Evolutionary conservation across 2,797 vertebrate species (phyloP), one percentile per base, ranked within the genome.

Genomic region (Hydrolagus colliei): DNA sequence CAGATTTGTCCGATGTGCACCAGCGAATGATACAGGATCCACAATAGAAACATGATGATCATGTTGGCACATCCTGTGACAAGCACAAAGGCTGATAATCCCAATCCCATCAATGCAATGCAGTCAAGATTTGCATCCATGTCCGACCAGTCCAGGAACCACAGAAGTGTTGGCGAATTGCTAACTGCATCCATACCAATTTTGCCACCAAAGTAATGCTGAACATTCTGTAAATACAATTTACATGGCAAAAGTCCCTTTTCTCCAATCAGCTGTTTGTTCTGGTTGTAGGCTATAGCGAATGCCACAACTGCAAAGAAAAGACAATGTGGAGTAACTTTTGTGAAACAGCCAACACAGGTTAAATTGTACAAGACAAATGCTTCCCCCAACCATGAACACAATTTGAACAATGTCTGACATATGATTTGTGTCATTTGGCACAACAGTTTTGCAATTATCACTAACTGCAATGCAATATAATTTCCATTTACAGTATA

Each of bases 1-100:
- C 97, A 99, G 90, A 97, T 93, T 91, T 99, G 97, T 76, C 97
- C 98, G 4, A 98, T 95, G 2, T 92, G 97, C 91, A 97, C 96
- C 88, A 99, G 68, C 0, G 98, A 99, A 89, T 96, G 95, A 93
- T 98, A 99, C 18, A 99, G 95, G 20, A 92, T 88, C 98, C 98
- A 99, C 77, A 99, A 93, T 0, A 89, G 5, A 9, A 75, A 86
- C 98, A 98, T 99, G 88, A 99, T 92, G 14, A 97, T 67, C 96
- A 98, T 95, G 87, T 98, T 99, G 86, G 97, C 96, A 73, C 91
- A 94, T 62, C 97, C 96, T 0, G 91, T 90, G 59, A 96, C 13
- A 86, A 96, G 85, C 14, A 98, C 90, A 0, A 96, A 96, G 0
- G 91, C 90, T 0, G 97, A 96, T 85, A 94, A 20, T 0, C 87